Evolutionary conservation across 2,888 invertebrate species (phyloP).

Genomic region (Scaptomyza tumidula): DNA sequence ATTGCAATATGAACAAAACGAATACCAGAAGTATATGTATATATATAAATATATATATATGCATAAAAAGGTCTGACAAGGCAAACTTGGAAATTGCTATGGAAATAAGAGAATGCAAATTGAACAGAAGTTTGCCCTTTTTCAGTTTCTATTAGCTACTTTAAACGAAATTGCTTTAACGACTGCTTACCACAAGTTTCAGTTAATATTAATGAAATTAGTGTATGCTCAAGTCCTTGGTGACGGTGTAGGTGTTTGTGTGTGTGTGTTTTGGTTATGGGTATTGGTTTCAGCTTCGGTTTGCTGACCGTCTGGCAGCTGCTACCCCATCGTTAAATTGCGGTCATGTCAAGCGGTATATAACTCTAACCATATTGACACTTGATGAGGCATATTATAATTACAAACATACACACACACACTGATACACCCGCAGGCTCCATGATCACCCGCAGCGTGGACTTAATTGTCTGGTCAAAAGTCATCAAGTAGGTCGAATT

Average conservation of each 20-base stretch:
- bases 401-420: constrained; percentile 15
- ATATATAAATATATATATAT: constrained; percentile 1
- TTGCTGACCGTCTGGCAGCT: constrained; percentile 35
- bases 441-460: not conserved
- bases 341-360: constrained; percentile 44
- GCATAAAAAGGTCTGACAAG: constrained; percentile 14
- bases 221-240: not conserved
- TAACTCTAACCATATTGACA: constrained; percentile 53
- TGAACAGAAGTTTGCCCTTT: not conserved
- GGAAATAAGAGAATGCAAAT: constrained; percentile 49
- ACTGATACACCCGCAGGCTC: constrained; percentile 2
- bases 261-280: constrained; percentile 12
- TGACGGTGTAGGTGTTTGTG: constrained; percentile 19
- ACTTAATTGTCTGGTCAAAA: constrained; percentile 34
- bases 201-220: constrained; percentile 36
- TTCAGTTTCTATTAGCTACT: constrained; percentile 1
- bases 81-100: constrained; percentile 19
- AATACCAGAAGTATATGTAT: not conserved
- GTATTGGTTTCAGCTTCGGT: constrained; percentile 47
- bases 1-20: constrained; percentile 26
- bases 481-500: constrained; percentile 15
- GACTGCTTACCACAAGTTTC: not conserved
- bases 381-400: constrained; percentile 60
- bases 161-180: constrained; percentile 30
- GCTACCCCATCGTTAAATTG: constrained; percentile 41